These are phyloP conservation scores for Tetraneura akinire DNA, from an alignment of 1,140 invertebrate genomes.

Conservation along the genomic window DNA sequence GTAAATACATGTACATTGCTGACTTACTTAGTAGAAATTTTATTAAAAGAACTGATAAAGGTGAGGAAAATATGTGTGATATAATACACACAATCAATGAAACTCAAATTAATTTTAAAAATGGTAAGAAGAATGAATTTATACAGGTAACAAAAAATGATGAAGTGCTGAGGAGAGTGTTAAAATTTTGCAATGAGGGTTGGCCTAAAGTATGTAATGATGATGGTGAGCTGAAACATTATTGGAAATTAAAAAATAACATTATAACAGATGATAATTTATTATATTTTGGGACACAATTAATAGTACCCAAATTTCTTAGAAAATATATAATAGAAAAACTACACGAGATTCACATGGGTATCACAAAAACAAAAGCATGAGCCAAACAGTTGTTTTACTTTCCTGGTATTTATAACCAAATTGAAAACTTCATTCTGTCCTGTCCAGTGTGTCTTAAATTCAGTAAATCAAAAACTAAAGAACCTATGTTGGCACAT, in stretches of 20 bases:
- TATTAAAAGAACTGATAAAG: neutral
- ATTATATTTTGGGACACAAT: no score
- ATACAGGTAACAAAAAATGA: neutral
- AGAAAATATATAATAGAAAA: no score
- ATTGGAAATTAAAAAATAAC: slow-evolving; percentile 50
- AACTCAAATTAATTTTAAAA: neutral
- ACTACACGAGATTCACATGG: no score
- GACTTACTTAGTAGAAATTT: slow-evolving; percentile 58
- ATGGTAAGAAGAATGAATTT: neutral
- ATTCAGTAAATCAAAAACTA: slow-evolving; percentile 5
- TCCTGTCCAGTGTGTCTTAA: neutral
- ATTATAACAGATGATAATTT: slow-evolving; percentile 53
- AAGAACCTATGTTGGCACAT: slow-evolving; percentile 17
- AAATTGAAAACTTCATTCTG: slow-evolving; percentile 36
- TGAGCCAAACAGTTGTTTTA: slow-evolving; percentile 55
- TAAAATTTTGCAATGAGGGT: neutral
- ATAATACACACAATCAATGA: neutral
- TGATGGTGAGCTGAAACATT: neutral
- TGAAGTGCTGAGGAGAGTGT: neutral
- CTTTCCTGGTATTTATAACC: slow-evolving; percentile 5
- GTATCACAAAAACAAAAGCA: neutral
- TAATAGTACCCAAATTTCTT: no score
- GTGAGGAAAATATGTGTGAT: neutral
- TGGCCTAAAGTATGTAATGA: slow-evolving; percentile 12
- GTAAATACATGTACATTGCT: slow-evolving; percentile 59